Evolutionary conservation across 2,113 vertebrate species (phyloP), one percentile per base, ranked within the genome.

Genomic region (Tonatia bakeri): DNA sequence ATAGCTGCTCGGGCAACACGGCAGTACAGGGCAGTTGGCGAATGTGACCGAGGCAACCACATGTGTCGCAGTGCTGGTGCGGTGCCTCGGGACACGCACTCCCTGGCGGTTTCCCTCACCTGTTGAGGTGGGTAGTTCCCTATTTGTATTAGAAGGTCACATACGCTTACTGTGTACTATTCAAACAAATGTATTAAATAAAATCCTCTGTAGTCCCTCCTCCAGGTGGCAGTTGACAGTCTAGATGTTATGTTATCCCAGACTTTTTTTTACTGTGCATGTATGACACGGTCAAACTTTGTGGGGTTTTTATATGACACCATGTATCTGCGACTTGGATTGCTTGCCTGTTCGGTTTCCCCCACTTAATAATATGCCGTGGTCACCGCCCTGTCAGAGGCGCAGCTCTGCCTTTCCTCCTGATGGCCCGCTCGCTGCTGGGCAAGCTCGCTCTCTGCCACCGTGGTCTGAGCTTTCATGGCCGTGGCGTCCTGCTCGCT

Each of bases 321-420:
- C 26, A 0, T n/a, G 0, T n/a, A 7, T 76, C 56, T 87, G 45
- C 9, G 1, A 0, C 59, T 24, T 12, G 22, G 38, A 14, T 9
- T 13, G n/a, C 43, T 61, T 31, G 40, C 81, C 40, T 10, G 56
- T 76, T 43, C 14, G 65, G 61, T 20, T 40, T 9, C 13, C 45
- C 11, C 3, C 38, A 0, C 40, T 8, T 17, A 8, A 1, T 17
- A 17, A 15, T 5, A 1, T 0, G 19, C n/a, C 22, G 2, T 3
- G 15, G 56, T 38, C 43, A 5, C 19, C 12, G 22, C 26, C 50
- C 40, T 5, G 6, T 61, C 43, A 6, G 40, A n/a, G 7, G 4
- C 7, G 0, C 64, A 43, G 52, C 59, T 16, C 40, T 1, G 47
- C 43, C 70, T 40, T 70, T 65, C 72, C 2, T 3, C 64, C 28